These are phyloP conservation scores for Mesochorus sp. DNA, from an alignment of 2,888 invertebrate genomes.

Conservation along the genomic window DNA sequence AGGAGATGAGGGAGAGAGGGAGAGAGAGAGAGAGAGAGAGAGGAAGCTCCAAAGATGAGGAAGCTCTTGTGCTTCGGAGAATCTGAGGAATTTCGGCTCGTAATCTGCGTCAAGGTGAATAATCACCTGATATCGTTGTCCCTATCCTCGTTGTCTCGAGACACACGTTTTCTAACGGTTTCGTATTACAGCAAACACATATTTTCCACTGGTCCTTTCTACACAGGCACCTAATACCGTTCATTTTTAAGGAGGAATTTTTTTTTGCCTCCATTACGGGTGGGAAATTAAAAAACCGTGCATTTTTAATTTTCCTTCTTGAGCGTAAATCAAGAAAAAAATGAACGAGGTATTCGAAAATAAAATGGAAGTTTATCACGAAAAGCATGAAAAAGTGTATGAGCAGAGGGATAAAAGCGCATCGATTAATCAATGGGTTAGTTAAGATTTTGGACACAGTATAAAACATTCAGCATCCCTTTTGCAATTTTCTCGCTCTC, in stretches of 20 bases:
- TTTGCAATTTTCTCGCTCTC: neutral
- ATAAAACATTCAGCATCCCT: neutral
- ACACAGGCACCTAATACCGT: neutral
- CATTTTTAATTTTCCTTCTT: no score
- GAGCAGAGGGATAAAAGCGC: neutral
- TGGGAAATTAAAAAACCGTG: constrained; percentile 49
- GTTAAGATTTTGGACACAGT: neutral
- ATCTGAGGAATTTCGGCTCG: constrained; percentile 64
- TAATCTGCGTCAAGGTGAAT: constrained; percentile 65
- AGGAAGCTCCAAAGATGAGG: constrained; percentile 9
- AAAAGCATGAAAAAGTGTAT: neutral
- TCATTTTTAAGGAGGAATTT: constrained; percentile 23
- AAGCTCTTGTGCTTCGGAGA: constrained; percentile 59
- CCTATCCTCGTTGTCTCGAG: constrained; percentile 38
- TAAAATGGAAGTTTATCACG: neutral
- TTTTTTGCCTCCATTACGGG: constrained; percentile 25
- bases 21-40: neutral
- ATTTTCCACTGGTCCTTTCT: constrained; percentile 59
- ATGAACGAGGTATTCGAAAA: neutral
- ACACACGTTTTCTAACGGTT: constrained; percentile 36
- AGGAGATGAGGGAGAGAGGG: neutral
- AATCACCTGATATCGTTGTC: constrained; percentile 61
- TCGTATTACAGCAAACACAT: constrained; percentile 52
- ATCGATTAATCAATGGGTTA: neutral
- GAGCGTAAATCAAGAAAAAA: constrained; percentile 32